A percentile compares a stretch with the other conserved stretches of the same genome.
phyloP scores from a whole-genome alignment of 2,888 invertebrate species.

The Chymomyza amoena region DNA sequence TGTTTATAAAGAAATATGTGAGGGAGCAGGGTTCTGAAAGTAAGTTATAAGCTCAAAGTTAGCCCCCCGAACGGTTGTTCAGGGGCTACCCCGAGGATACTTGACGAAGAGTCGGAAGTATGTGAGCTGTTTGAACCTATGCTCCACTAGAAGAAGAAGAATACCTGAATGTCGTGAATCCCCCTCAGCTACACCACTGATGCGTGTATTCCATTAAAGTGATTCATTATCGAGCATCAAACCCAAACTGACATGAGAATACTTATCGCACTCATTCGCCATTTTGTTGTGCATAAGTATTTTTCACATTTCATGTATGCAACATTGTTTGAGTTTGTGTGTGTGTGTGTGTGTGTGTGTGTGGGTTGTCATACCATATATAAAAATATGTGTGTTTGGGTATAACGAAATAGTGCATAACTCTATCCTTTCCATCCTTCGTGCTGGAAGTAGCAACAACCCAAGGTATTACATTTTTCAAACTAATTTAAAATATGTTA shows the following conservation, averaged over 20 bases:
- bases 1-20: too few relatives aligned
- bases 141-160: too few relatives aligned
- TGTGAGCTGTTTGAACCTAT: too few relatives aligned
- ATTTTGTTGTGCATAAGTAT: background rate
- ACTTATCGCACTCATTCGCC: background rate
- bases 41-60: too few relatives aligned
- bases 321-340: background rate
- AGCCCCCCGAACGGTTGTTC: too few relatives aligned
- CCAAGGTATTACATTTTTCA: slow-evolving; percentile 24
- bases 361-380: background rate
- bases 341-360: background rate
- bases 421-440: background rate
- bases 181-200: background rate
- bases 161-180: background rate
- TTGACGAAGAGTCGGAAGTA: too few relatives aligned
- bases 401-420: background rate
- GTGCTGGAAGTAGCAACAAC: background rate
- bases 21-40: too few relatives aligned
- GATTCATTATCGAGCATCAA: background rate
- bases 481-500: slow-evolving; percentile 56
- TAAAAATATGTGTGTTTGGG: background rate
- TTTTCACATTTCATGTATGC: background rate
- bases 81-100: too few relatives aligned
- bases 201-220: background rate
- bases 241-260: background rate